Conservation (phyloP, 1,140 invertebrate species). For the Caenorhabditis remanei region DNA sequence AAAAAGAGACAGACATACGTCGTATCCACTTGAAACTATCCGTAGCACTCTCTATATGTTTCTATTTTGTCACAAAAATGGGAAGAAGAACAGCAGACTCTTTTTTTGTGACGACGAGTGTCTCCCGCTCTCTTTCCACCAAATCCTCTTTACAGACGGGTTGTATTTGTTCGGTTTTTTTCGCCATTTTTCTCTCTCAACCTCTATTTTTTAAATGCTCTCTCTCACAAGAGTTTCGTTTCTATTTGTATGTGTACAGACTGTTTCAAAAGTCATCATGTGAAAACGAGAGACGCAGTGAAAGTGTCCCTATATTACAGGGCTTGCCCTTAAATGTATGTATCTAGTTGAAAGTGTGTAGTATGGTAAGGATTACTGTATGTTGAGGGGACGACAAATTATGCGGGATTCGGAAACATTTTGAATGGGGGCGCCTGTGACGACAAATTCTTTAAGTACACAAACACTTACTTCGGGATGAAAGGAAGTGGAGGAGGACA, state of each 20-base stretch:
- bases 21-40: not conserved
- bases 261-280: not conserved
- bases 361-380: not conserved
- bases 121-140: not conserved
- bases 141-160: not conserved
- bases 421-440: not conserved
- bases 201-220: not conserved
- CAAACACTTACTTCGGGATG: not conserved
- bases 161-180: conserved; percentile 15
- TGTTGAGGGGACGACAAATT: not conserved
- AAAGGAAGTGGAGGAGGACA: not conserved
- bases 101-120: not conserved
- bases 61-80: too few species aligned
- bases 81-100: too few species aligned
- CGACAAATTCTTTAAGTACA: conserved; percentile 18
- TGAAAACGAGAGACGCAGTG: not conserved
- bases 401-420: not conserved
- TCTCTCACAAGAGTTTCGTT: not conserved
- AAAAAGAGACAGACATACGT: too few species aligned
- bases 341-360: not conserved
- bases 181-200: not conserved
- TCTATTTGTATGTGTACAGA: not conserved
- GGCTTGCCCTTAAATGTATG: not conserved
- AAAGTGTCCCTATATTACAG: not conserved
- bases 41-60: not conserved